phyloP scores from a whole-genome alignment of 2,113 vertebrate species.

The Cebus imitator region DNA sequence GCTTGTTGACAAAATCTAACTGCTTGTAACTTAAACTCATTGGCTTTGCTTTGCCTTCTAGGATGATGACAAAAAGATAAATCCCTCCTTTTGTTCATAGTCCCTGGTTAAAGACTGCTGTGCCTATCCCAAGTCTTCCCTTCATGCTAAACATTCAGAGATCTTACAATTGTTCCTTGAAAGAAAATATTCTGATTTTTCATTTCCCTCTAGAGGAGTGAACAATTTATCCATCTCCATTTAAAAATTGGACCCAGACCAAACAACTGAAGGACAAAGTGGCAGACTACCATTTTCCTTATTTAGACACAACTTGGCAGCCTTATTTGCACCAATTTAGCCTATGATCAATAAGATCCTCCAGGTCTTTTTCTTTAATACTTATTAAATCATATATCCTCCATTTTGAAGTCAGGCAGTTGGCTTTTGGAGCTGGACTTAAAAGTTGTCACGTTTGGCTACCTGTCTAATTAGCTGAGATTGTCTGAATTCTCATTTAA shows the following conservation, averaged over 20 bases:
- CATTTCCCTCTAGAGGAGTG: not conserved
- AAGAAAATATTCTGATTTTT: conserved; percentile 31
- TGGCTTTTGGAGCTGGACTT: conserved; percentile 24
- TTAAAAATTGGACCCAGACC: conserved; percentile 13
- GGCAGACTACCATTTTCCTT: not conserved
- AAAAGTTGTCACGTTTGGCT: not conserved
- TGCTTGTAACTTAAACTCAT: not conserved
- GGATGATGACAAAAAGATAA: not conserved
- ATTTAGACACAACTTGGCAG: conserved; percentile 19
- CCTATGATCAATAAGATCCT: not conserved
- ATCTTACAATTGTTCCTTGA: conserved; percentile 33
- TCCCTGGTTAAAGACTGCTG: not conserved
- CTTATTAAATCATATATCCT: not conserved
- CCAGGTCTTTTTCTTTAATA: not conserved
- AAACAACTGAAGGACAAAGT: conserved; percentile 44
- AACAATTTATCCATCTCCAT: not conserved
- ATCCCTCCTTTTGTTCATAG: not conserved
- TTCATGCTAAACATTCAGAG: not conserved
- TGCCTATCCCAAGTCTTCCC: not conserved
- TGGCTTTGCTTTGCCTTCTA: conserved; percentile 4
- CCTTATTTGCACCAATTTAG: not conserved
- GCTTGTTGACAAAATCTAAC: not conserved
- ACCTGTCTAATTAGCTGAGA: not conserved
- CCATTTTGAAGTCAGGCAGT: conserved; percentile 34
- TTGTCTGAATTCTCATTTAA: not conserved